Evolutionary conservation across 2,888 invertebrate species (phyloP).

Genomic region (Hypsopygia costalis): DNA sequence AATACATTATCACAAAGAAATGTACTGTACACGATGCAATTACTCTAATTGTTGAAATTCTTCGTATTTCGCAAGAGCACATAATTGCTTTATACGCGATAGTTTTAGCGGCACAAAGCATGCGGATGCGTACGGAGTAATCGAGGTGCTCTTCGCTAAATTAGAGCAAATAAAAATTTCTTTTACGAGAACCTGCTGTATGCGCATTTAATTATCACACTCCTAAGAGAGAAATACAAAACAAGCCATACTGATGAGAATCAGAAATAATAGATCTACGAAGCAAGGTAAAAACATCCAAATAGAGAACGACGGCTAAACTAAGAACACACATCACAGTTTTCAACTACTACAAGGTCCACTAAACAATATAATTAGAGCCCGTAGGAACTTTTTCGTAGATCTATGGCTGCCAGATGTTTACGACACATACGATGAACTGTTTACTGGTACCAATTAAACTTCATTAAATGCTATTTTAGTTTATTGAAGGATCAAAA

Average conservation of each 20-base stretch:
- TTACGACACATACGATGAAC: conserved; percentile 20
- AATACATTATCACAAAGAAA: neutral
- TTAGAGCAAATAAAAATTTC: conserved; percentile 33
- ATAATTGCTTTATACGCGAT: conserved; percentile 14
- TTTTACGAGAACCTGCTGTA: conserved; percentile 20
- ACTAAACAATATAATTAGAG: conserved; percentile 9
- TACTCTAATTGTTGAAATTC: conserved; percentile 2
- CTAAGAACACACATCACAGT: conserved; percentile 2
- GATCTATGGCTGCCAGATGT: conserved; percentile 16
- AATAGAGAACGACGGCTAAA: conserved; percentile 8
- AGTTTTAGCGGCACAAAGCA: conserved; percentile 24
- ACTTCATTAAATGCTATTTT: conserved; percentile 43
- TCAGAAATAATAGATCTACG: conserved; percentile 1
- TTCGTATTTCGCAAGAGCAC: conserved; percentile 14
- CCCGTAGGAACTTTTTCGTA: conserved; percentile 9
- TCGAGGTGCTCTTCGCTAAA: conserved; percentile 25
- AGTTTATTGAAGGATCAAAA: conserved; percentile 26
- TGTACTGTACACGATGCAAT: neutral
- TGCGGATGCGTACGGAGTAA: conserved; percentile 29
- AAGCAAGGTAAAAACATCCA: conserved; percentile 9
- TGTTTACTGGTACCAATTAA: conserved; percentile 40
- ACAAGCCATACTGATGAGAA: neutral
- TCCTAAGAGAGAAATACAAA: conserved; percentile 19
- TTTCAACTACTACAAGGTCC: conserved; percentile 6
- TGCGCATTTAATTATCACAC: conserved; percentile 25